These are phyloP conservation scores for Brachyptera risi DNA, from an alignment of 2,888 invertebrate genomes.

Conservation along the genomic window DNA sequence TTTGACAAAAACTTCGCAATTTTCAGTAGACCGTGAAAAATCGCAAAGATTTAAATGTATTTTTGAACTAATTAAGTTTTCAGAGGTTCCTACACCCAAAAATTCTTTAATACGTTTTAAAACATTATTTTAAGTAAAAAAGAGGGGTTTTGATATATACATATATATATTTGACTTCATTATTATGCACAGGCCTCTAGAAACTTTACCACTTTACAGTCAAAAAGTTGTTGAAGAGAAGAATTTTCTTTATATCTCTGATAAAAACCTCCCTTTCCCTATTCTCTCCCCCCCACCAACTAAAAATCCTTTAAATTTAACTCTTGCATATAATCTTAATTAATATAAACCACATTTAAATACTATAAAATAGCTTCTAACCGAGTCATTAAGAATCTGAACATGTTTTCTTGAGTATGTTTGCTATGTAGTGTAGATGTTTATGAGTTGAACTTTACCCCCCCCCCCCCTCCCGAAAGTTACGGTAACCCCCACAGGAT, in stretches of 20 bases:
- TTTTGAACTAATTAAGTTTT: slow-evolving; percentile 32
- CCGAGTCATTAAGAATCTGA: not conserved
- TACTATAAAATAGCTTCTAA: not conserved
- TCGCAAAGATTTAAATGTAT: slow-evolving; percentile 33
- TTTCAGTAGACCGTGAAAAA: slow-evolving; percentile 31
- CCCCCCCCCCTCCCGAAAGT: too few relatives aligned
- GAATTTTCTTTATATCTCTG: not conserved
- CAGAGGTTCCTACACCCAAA: not conserved
- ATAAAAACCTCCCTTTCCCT: not conserved
- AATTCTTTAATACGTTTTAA: slow-evolving; percentile 15
- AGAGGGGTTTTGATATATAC: slow-evolving; percentile 11
- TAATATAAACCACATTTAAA: slow-evolving; percentile 12
- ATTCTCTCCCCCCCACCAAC: not conserved
- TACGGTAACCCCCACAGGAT: slow-evolving; percentile 3
- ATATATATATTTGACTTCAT: slow-evolving; percentile 10
- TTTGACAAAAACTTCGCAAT: slow-evolving; percentile 28
- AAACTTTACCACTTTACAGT: slow-evolving; percentile 12
- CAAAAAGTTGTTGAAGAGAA: slow-evolving; percentile 8
- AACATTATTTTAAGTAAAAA: slow-evolving; percentile 3
- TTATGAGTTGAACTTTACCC: not conserved
- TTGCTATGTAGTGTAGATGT: not conserved
- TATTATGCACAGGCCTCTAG: slow-evolving; percentile 8
- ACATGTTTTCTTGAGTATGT: not conserved
- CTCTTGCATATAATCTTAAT: slow-evolving; percentile 9
- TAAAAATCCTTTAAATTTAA: slow-evolving; percentile 7